Conservation (phyloP, 2,888 invertebrate species). For the Drosophila phalerata region DNA sequence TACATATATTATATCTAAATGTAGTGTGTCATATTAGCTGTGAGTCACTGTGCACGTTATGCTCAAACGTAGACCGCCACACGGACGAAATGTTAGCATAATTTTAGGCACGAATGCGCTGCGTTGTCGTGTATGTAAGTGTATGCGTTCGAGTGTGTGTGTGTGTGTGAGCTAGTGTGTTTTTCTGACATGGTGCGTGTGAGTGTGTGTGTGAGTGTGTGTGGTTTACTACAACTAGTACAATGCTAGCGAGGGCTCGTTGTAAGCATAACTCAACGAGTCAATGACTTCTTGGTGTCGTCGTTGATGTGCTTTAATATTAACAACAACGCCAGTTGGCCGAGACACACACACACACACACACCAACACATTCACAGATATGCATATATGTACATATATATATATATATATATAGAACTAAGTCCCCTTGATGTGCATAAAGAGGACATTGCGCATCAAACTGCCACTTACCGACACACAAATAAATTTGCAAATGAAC, state of each 20-base stretch:
- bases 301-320: slow-evolving; percentile 83
- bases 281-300: slow-evolving; percentile 84
- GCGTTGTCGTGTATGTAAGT: slow-evolving; percentile 37
- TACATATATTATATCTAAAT: background rate
- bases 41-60: slow-evolving; percentile 25
- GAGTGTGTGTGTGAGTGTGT: slow-evolving; percentile 26
- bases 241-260: slow-evolving; percentile 59
- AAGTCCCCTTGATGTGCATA: slow-evolving; percentile 53
- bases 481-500: slow-evolving; percentile 82
- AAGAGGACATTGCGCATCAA: slow-evolving; percentile 79
- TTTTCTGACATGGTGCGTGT: slow-evolving; percentile 16
- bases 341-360: slow-evolving; percentile 35
- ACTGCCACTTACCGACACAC: slow-evolving; percentile 78
- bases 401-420: slow-evolving; percentile 12
- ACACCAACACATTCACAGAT: slow-evolving; percentile 12
- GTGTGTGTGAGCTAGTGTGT: slow-evolving; percentile 10
- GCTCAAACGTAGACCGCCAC: slow-evolving; percentile 54
- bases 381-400: slow-evolving; percentile 1
- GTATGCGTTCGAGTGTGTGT: slow-evolving; percentile 24
- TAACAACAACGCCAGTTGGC: slow-evolving; percentile 73
- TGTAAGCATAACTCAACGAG: slow-evolving; percentile 83
- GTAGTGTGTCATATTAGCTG: too few relatives aligned
- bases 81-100: slow-evolving; percentile 77
- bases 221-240: slow-evolving; percentile 49
- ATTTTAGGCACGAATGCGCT: slow-evolving; percentile 77